A percentile compares a stretch with the other conserved stretches of the same genome.
Evolutionary conservation across 2,113 vertebrate species (phyloP).

Genomic region (Pogona vitticeps): DNA sequence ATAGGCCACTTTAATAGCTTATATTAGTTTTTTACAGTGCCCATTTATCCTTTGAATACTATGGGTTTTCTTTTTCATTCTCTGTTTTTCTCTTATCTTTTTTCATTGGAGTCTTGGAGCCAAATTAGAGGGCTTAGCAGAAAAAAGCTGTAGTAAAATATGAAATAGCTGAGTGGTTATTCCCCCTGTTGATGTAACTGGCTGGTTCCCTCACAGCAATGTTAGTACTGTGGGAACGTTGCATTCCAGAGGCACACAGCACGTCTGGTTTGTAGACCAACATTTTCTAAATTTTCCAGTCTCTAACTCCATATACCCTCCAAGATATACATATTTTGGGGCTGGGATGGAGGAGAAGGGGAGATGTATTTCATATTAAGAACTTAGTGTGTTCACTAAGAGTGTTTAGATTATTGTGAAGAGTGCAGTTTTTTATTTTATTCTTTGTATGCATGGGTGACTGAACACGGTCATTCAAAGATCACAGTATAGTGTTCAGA

Average conservation of each 20-base stretch:
- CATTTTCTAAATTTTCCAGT: slow-evolving; percentile 43
- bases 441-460: not conserved
- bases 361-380: slow-evolving; percentile 11
- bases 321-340: not conserved
- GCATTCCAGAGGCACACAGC: slow-evolving; percentile 24
- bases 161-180: slow-evolving; percentile 10
- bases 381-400: not conserved
- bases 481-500: not conserved
- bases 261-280: slow-evolving; percentile 40
- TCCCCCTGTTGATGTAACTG: slow-evolving; percentile 49
- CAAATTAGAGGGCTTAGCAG: not conserved
- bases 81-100: not conserved
- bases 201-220: not conserved
- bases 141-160: slow-evolving; percentile 52
- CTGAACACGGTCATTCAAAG: not conserved
- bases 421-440: slow-evolving; percentile 7
- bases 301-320: slow-evolving; percentile 32
- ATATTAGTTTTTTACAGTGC: not conserved
- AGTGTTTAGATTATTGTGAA: not conserved
- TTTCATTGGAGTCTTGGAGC: not conserved
- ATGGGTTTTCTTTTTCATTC: not conserved
- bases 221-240: slow-evolving; percentile 33
- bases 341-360: not conserved
- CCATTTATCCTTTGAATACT: not conserved
- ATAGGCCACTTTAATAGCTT: not conserved